These are phyloP conservation scores for Tillus elongatus DNA, from an alignment of 2,888 invertebrate species.

Conservation along the genomic window DNA sequence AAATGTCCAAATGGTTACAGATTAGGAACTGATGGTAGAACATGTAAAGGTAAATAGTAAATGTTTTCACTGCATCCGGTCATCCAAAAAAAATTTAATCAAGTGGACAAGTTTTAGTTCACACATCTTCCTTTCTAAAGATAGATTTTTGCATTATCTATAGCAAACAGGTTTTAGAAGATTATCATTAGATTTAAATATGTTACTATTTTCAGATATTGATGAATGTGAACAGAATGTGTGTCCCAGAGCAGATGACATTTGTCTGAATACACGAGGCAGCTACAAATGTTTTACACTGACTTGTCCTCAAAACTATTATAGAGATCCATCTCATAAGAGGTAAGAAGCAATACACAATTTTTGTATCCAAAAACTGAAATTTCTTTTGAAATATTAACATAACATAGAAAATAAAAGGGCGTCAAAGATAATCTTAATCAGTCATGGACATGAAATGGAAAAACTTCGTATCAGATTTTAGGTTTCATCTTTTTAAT, in stretches of 20 bases:
- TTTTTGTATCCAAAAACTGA: slow-evolving; percentile 2
- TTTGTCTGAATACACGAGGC: slow-evolving; percentile 88
- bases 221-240: slow-evolving; percentile 57
- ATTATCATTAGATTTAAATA: too few relatives aligned
- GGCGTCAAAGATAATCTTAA: too few relatives aligned
- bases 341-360: slow-evolving; percentile 53
- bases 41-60: slow-evolving; percentile 64
- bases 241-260: slow-evolving; percentile 54
- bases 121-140: too few relatives aligned
- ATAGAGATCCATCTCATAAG: slow-evolving; percentile 63
- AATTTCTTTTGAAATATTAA: slow-evolving; percentile 9
- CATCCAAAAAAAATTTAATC: too few relatives aligned
- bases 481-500: too few relatives aligned
- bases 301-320: slow-evolving; percentile 77
- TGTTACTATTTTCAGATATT: slow-evolving; percentile 47
- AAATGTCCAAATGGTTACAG: slow-evolving; percentile 73
- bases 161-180: too few relatives aligned
- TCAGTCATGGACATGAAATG: too few relatives aligned
- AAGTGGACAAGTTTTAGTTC: background rate
- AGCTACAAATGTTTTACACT: slow-evolving; percentile 80
- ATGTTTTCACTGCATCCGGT: background rate
- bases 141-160: too few relatives aligned
- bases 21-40: slow-evolving; percentile 62
- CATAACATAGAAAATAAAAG: too few relatives aligned
- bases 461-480: too few relatives aligned